Evolutionary conservation across 2,113 vertebrate genomes (phyloP), one percentile per base, ranked within the genome.

Genomic region (Nibea coibor): DNA sequence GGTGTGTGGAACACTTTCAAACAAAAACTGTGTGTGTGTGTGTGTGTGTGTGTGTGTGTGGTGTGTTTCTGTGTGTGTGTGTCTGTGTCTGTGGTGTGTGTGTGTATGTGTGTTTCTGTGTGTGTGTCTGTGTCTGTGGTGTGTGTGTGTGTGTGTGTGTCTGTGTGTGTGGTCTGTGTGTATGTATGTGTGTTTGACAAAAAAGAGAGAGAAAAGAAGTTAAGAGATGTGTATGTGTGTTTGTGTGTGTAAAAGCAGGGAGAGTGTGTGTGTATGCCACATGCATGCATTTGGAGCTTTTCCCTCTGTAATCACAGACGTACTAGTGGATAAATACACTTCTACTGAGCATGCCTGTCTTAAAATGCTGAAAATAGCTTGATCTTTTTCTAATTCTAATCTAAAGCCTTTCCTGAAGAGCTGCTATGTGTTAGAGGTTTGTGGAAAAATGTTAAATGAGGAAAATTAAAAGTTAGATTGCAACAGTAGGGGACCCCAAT

Each of bases 301-400:
- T 54, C 11, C 53, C 70, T 73, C 54, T 72, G 20, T 87, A 88
- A 87, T 91, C 78, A 85, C 71, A 84, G 72, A 80, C 61, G 28
- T 14, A 54, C 59, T 4, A 48, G 61, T 57, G 11, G 54, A 68
- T 80, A 57, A 86, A 82, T 72, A 42, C 70, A 80, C 26, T 70
- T 71, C 45, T 53, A 15, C 65, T 28, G n/a, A 63, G 70, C 9
- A 0, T 43, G 57, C 2, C 64, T 67, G 51, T 56, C 71, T 74
- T 58, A 58, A 83, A 82, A 62, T 4, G 67, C 64, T 51, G n/a
- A 58, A 80, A 89, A 83, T 66, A 81, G 28, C 14, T 9, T 0
- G 10, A 45, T 43, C 50, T 72, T 73, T 89, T 81, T 70, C 63
- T 78, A 72, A 65, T 68, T 82, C 9, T 47, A 15, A 35, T 82